These are phyloP conservation scores for Meleagris gallopavo DNA, from an alignment of 2,113 vertebrate genomes.

Conservation along the genomic window DNA sequence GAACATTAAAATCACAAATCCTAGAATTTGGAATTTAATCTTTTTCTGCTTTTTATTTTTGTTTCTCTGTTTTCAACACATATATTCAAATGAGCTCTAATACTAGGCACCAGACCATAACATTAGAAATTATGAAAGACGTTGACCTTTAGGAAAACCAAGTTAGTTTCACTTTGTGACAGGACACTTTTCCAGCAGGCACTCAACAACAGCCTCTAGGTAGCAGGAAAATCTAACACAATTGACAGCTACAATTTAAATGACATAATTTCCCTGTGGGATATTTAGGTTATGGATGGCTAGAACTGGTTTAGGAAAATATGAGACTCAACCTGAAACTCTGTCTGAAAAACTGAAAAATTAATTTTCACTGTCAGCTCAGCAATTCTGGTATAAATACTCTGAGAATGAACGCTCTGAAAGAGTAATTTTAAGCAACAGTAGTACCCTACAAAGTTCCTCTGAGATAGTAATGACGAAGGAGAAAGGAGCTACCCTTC, in stretches of 20 bases:
- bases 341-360: not conserved
- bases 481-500: not conserved
- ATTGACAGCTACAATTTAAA: not conserved
- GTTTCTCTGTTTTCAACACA: not conserved
- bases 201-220: not conserved
- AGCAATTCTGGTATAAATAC: not conserved
- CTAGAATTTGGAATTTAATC: not conserved
- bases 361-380: not conserved
- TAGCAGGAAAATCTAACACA: not conserved
- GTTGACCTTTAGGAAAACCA: not conserved
- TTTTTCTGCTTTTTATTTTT: not conserved
- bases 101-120: not conserved
- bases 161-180: not conserved
- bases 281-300: not conserved
- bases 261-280: not conserved
- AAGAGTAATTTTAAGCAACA: not conserved
- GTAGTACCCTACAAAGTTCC: not conserved
- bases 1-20: not conserved
- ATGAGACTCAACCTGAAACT: not conserved
- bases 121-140: fast-evolving
- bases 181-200: not conserved
- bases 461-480: not conserved
- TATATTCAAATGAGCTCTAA: not conserved
- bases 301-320: not conserved
- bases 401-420: not conserved